These are phyloP conservation scores for Bos javanicus DNA, from an alignment of 2,113 vertebrate species.

Conservation along the genomic window DNA sequence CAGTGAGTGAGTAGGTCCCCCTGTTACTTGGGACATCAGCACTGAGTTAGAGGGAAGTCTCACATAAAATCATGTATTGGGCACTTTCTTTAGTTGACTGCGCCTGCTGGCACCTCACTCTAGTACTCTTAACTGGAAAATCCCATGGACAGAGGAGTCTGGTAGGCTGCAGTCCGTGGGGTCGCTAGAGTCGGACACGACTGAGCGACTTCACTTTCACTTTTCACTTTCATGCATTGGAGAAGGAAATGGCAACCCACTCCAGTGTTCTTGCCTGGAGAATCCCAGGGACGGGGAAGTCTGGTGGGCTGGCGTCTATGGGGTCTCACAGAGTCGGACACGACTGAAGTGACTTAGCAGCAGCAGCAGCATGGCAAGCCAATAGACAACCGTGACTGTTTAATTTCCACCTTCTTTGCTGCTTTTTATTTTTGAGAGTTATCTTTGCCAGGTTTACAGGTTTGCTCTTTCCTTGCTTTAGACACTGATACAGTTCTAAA, in stretches of 20 bases:
- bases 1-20: not conserved
- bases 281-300: too few species aligned
- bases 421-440: not conserved
- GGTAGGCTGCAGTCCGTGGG: too few species aligned
- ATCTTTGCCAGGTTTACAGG: not conserved
- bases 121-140: too few species aligned
- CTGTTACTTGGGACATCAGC: not conserved
- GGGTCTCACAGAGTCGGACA: too few species aligned
- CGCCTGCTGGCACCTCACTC: not conserved
- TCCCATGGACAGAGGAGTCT: too few species aligned
- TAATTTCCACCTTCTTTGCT: not conserved
- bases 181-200: too few species aligned
- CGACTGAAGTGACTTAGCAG: too few species aligned
- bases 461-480: not conserved
- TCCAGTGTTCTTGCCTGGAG: too few species aligned
- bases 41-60: not conserved
- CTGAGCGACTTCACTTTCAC: too few species aligned
- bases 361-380: not conserved
- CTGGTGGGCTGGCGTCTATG: too few species aligned
- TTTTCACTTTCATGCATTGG: too few species aligned
- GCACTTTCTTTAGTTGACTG: not conserved
- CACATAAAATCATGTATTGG: not conserved
- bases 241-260: too few species aligned
- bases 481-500: not conserved
- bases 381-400: not conserved